Conservation (phyloP, 2,113 vertebrate genomes). For the Zonotrichia leucophrys region DNA sequence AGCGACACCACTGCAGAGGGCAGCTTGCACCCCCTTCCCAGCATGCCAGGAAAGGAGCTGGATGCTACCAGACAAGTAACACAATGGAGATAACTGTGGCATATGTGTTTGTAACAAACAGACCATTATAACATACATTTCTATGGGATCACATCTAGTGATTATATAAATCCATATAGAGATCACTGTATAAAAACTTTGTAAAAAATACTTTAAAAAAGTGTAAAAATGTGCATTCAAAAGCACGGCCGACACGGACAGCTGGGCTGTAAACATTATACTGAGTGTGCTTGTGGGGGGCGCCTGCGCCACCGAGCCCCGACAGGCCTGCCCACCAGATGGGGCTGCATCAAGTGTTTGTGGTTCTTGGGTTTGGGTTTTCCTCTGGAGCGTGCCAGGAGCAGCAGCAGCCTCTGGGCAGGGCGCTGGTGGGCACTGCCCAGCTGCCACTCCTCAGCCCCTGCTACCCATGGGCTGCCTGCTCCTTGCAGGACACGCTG, state of each 20-base stretch:
- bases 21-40: neutral
- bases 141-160: conserved; percentile 87
- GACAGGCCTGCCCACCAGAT: conserved; percentile 65
- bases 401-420: neutral
- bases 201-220: conserved; percentile 85
- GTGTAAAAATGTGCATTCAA: conserved; percentile 85
- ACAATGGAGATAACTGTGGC: conserved; percentile 74
- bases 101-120: conserved; percentile 83
- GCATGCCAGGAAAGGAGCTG: conserved; percentile 28
- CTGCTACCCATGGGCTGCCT: neutral
- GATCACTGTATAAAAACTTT: conserved; percentile 91
- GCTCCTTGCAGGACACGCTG: neutral
- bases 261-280: conserved; percentile 92
- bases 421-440: fast-evolving
- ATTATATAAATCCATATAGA: conserved; percentile 93
- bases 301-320: conserved; percentile 89
- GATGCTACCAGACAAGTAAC: conserved; percentile 71
- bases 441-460: neutral
- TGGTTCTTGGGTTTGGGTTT: conserved; percentile 40
- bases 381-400: neutral
- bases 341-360: conserved; percentile 67
- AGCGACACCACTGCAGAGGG: conserved; percentile 15
- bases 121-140: conserved; percentile 88
- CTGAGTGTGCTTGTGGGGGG: conserved; percentile 90
- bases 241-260: conserved; percentile 83